A percentile compares a stretch with the other conserved stretches of the same genome.
Conservation (phyloP, 1,140 invertebrate species). For the Lepidurus apus region DNA sequence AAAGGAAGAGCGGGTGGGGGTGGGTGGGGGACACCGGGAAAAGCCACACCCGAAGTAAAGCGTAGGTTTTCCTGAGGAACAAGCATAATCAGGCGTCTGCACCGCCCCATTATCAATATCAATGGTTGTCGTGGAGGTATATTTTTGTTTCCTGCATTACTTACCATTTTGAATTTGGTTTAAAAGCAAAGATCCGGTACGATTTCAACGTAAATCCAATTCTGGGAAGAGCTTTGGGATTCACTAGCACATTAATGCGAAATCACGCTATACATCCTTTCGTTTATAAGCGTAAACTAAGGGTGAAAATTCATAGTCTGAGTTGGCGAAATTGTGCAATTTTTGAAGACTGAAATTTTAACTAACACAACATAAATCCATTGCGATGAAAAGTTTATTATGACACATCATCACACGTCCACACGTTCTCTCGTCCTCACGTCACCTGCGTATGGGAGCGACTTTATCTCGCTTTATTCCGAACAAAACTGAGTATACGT, state of each 20-base stretch:
- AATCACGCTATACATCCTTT: too few species aligned
- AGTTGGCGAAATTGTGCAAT: too few species aligned
- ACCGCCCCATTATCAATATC: neutral
- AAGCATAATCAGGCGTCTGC: neutral
- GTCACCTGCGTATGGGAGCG: neutral
- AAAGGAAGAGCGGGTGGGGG: neutral
- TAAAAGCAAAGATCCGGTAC: too few species aligned
- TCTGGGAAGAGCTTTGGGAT: neutral
- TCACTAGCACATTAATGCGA: too few species aligned
- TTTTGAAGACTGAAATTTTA: too few species aligned
- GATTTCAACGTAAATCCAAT: neutral
- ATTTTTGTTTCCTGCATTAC: neutral
- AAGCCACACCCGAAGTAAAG: constrained; percentile 3
- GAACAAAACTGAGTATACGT: neutral
- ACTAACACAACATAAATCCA: neutral
- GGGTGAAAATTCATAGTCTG: too few species aligned
- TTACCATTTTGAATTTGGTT: neutral
- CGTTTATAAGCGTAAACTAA: too few species aligned
- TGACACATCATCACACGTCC: neutral
- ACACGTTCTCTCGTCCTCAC: neutral
- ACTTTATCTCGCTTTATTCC: neutral
- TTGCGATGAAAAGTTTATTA: neutral
- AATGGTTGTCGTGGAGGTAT: neutral
- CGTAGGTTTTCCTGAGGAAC: neutral
- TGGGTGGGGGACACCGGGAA: neutral